phyloP scores from a whole-genome alignment of 2,797 vertebrate genomes.

The Alectoris magna region DNA sequence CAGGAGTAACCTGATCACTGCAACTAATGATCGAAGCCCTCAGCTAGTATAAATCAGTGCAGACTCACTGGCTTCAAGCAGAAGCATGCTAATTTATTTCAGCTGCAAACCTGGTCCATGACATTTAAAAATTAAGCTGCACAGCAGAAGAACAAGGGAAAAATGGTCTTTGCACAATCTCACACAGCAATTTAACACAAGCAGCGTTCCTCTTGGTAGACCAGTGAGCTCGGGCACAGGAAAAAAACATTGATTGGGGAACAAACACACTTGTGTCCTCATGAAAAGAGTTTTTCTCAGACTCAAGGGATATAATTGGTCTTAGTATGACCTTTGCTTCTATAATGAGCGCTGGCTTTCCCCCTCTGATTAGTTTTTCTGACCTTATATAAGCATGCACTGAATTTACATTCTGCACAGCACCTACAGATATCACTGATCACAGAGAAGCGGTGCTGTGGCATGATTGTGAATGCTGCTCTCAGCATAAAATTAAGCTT shows the following conservation, averaged over 20 bases:
- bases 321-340: background rate
- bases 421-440: background rate
- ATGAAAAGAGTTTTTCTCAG: background rate
- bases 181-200: background rate
- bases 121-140: background rate
- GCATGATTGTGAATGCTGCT: background rate
- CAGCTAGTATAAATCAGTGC: background rate
- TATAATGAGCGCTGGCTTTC: background rate
- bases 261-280: background rate
- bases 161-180: background rate
- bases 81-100: background rate
- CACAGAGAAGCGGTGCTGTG: background rate
- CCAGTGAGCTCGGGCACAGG: background rate
- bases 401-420: background rate
- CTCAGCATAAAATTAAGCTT: conserved; percentile 39
- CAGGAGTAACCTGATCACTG: background rate
- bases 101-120: background rate
- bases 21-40: background rate
- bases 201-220: background rate
- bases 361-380: background rate
- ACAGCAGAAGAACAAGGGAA: background rate
- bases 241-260: background rate
- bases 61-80: background rate
- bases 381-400: background rate
- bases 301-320: background rate